Conservation (phyloP, 2,113 vertebrate species). For the Psettodes erumei region DNA sequence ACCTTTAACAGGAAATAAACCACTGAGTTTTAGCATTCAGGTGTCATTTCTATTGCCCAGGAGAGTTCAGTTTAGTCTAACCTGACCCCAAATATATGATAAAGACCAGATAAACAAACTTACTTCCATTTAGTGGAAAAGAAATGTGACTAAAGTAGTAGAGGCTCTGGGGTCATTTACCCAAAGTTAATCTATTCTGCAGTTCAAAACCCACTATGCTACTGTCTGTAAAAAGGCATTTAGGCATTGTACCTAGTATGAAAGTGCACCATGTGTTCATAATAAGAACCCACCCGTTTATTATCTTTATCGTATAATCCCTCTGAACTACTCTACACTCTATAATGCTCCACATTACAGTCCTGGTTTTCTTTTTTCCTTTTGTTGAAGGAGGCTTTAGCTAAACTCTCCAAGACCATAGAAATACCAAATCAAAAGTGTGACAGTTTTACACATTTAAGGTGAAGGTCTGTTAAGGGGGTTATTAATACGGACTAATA, state of each 20-base stretch:
- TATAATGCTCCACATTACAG: neutral
- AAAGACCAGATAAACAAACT: conserved; percentile 3
- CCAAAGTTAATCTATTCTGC: conserved; percentile 1
- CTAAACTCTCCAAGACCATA: conserved; percentile 72
- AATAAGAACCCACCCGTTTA: conserved; percentile 6
- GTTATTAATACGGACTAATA: conserved; percentile 63
- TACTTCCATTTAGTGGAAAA: conserved; percentile 14
- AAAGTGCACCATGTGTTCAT: neutral
- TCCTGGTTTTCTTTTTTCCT: neutral
- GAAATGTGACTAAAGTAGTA: conserved; percentile 18
- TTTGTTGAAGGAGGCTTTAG: neutral
- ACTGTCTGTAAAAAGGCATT: conserved; percentile 5
- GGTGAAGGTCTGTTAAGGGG: conserved; percentile 63
- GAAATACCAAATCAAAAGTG: conserved; percentile 73
- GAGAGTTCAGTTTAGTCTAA: conserved; percentile 63
- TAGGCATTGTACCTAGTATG: neutral
- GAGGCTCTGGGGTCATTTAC: conserved; percentile 16
- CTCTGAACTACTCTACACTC: neutral
- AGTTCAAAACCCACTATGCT: conserved; percentile 19
- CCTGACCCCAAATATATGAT: conserved; percentile 11
- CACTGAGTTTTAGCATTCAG: conserved; percentile 60
- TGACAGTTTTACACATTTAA: conserved; percentile 70
- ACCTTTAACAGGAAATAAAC: conserved; percentile 72
- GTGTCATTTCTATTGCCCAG: conserved; percentile 65
- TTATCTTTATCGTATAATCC: neutral